A percentile compares a stretch with the other conserved stretches of the same genome.
phyloP scores from a whole-genome alignment of 2,797 vertebrate genomes.

The Decapterus maruadsi region DNA sequence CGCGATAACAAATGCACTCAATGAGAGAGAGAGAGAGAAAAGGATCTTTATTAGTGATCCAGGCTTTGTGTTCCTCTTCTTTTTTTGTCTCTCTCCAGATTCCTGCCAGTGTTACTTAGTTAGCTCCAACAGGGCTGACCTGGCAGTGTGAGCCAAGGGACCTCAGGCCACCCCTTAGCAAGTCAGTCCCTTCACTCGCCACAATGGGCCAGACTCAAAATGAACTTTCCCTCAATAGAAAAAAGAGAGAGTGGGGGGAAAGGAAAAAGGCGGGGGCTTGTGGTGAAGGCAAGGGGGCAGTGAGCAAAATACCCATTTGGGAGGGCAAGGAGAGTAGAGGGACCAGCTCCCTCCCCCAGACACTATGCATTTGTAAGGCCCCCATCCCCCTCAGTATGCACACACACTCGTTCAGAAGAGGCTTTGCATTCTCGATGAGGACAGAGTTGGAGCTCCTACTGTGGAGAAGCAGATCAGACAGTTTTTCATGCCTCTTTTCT shows the following conservation, averaged over 20 bases:
- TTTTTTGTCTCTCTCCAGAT: constrained; percentile 30
- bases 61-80: constrained; percentile 81
- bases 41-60: constrained; percentile 84
- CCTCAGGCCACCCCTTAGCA: constrained; percentile 83
- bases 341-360: constrained; percentile 73
- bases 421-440: constrained; percentile 87
- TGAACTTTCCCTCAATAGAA: constrained; percentile 77
- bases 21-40: constrained; percentile 49
- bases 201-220: constrained; percentile 82
- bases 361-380: constrained; percentile 76
- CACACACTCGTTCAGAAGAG: constrained; percentile 60
- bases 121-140: constrained; percentile 78
- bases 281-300: constrained; percentile 53
- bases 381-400: constrained; percentile 67
- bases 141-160: constrained; percentile 79
- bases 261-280: constrained; percentile 28
- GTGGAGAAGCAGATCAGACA: constrained; percentile 72
- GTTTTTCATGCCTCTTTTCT: constrained; percentile 64
- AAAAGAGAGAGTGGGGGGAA: constrained; percentile 31
- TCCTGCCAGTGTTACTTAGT: constrained; percentile 67
- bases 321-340: constrained; percentile 62
- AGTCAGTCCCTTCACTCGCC: constrained; percentile 74
- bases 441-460: constrained; percentile 66
- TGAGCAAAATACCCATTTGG: constrained; percentile 69
- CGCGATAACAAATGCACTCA: constrained; percentile 55